These are phyloP conservation scores for Medauroidea extradentata DNA, from an alignment of 1,140 invertebrate species.

Conservation along the genomic window DNA sequence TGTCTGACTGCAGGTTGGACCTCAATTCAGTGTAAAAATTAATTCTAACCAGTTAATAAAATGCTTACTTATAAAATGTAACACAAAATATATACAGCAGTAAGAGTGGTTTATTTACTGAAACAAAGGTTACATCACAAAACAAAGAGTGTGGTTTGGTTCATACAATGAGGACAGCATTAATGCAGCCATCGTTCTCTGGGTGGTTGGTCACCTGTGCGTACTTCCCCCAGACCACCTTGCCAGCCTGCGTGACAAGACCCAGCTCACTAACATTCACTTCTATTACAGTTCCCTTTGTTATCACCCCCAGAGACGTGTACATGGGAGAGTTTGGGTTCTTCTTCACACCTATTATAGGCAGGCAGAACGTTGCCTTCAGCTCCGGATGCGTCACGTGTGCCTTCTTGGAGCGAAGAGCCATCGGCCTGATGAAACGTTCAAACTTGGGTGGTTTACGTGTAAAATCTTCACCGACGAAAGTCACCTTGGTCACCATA, in stretches of 20 bases:
- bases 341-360: slow-evolving; percentile 99
- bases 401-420: slow-evolving; percentile 90
- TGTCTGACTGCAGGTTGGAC: too few species aligned
- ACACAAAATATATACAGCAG: too few species aligned
- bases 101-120: too few species aligned
- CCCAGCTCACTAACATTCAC: slow-evolving; percentile 98
- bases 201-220: slow-evolving; percentile 99
- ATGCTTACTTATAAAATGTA: too few species aligned
- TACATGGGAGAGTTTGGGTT: slow-evolving; percentile 98
- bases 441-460: slow-evolving; percentile 99
- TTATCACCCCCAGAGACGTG: slow-evolving; percentile 96
- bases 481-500: slow-evolving; percentile 99
- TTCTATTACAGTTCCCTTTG: slow-evolving; percentile 96
- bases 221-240: slow-evolving; percentile 99
- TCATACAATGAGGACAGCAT: slow-evolving; percentile 85
- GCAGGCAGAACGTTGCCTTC: slow-evolving; percentile 97
- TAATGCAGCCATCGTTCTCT: slow-evolving; percentile 99
- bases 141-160: too few species aligned
- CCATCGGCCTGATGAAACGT: slow-evolving; percentile 98
- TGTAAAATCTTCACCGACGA: slow-evolving; percentile 97
- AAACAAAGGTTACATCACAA: too few species aligned
- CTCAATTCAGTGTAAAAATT: too few species aligned
- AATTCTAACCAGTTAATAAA: too few species aligned
- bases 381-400: slow-evolving; percentile 99
- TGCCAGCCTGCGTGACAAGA: slow-evolving; percentile 96